Conservation (phyloP, 2,888 invertebrate species). For the Metacarcinus magister region DNA sequence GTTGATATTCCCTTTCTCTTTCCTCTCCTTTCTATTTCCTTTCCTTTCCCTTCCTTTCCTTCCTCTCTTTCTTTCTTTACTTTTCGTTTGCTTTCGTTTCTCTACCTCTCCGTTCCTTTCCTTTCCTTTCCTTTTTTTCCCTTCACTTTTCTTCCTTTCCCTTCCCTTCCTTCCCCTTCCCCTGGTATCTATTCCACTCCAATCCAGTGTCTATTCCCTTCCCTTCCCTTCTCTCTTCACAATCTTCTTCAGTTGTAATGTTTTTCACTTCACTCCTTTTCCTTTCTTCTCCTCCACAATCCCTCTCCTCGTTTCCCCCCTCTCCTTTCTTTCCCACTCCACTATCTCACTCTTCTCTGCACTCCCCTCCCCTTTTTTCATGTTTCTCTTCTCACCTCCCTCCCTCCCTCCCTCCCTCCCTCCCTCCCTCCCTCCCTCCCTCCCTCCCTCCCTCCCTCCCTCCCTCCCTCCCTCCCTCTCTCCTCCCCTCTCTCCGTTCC, state of each 20-base stretch:
- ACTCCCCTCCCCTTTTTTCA: background rate
- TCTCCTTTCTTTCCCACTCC: background rate
- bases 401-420: background rate
- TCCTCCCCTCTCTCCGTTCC: background rate
- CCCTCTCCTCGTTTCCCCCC: background rate
- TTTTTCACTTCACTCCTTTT: slow-evolving; percentile 13
- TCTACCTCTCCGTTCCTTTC: background rate
- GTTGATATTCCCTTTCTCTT: background rate
- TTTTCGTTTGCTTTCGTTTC: background rate
- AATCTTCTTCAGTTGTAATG: background rate
- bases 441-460: background rate
- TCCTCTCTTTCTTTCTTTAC: background rate
- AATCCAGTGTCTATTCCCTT: background rate
- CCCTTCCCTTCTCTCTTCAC: background rate
- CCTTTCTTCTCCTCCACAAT: background rate
- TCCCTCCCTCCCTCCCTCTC: background rate
- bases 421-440: background rate
- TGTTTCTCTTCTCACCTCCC: background rate
- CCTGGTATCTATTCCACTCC: background rate
- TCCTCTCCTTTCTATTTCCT: background rate
- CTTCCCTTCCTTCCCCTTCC: background rate
- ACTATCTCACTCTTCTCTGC: background rate
- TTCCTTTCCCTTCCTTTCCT: background rate
- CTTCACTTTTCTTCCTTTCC: background rate
- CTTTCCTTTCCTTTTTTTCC: background rate